phyloP scores from a whole-genome alignment of 2,797 vertebrate genomes.

The Ctenochaetus hawaiiensis region DNA sequence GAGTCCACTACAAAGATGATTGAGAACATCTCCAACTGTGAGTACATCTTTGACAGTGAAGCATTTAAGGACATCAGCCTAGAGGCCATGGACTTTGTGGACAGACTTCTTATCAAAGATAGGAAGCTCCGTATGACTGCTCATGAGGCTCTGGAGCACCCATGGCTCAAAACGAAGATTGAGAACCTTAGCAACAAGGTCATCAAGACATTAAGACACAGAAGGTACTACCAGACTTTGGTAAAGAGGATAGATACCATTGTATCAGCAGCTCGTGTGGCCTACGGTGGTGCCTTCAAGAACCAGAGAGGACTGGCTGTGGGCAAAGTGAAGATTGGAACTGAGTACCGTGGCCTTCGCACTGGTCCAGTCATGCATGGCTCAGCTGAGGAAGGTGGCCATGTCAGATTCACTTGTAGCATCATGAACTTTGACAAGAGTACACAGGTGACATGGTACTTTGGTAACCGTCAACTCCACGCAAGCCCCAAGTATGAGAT shows the following conservation, averaged over 20 bases:
- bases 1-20: conserved; percentile 95
- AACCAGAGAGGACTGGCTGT: conserved; percentile 93
- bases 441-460: conserved; percentile 96
- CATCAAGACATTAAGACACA: conserved; percentile 95
- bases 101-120: conserved; percentile 95
- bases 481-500: conserved; percentile 96
- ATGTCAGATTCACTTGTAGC: conserved; percentile 92
- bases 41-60: conserved; percentile 96
- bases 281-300: conserved; percentile 93
- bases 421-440: conserved; percentile 93
- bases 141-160: conserved; percentile 93
- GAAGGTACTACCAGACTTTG: conserved; percentile 95
- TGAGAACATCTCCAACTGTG: conserved; percentile 95
- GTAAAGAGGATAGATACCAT: conserved; percentile 94
- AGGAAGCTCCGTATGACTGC: conserved; percentile 97
- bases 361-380: conserved; percentile 94
- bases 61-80: conserved; percentile 94
- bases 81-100: conserved; percentile 97
- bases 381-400: conserved; percentile 92
- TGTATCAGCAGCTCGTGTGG: conserved; percentile 93
- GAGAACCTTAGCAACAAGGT: conserved; percentile 92
- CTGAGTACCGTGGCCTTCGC: conserved; percentile 91
- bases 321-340: conserved; percentile 96
- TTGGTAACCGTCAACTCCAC: conserved; percentile 93
- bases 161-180: conserved; percentile 95